Evolutionary conservation across 2,888 invertebrate species (phyloP), one percentile per base, ranked within the genome.

Genomic region (Sclerodermus sp.): DNA sequence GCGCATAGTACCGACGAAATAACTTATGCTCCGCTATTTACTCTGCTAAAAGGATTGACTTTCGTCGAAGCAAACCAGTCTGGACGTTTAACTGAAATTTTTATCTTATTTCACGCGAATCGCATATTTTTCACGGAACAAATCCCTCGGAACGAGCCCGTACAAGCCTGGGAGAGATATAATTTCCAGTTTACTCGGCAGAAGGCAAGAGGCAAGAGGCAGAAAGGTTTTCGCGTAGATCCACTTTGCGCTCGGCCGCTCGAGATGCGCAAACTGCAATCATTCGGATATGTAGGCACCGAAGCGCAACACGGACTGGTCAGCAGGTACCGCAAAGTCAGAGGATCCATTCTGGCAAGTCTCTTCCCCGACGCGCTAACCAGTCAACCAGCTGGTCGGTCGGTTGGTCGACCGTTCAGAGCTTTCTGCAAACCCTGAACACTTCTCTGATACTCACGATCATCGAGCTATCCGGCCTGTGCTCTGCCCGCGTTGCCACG

Each of bases 321-420:
- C 73, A 70, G 70, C 66, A 70, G 67, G 71, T 73, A 70, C 69
- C 73, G 58, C 73, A 70, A 68, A 71, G 67, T 70, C 67, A n/a
- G n/a, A n/a, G 58, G 57, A 66, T 66, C 67, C 60, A 58, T 61
- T 64, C 60, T 60, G 55, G 53, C 45, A 43, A 45, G 52, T 50
- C 40, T 39, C 37, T 13, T 48, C 50, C 43, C 40, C 51, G 47
- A 32, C 45, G 17, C 47, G 36, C 42, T 41, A 51, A 45, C 47
- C 52, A 44, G 42, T 29, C 48, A 47, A 40, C 50, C 51, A 43
- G 43, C 15, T 43, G 10, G 43, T 8, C 43, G 34, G 31, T 43
- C 23, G 8, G 8, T 8, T 23, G 23, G 23, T 23, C 23, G 23
- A 23, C 41, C 13, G 8, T 16, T 16, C 38, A 15, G 14, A 10